phyloP scores from a whole-genome alignment of 2,797 vertebrate species.

The Poecilia velifera region DNA sequence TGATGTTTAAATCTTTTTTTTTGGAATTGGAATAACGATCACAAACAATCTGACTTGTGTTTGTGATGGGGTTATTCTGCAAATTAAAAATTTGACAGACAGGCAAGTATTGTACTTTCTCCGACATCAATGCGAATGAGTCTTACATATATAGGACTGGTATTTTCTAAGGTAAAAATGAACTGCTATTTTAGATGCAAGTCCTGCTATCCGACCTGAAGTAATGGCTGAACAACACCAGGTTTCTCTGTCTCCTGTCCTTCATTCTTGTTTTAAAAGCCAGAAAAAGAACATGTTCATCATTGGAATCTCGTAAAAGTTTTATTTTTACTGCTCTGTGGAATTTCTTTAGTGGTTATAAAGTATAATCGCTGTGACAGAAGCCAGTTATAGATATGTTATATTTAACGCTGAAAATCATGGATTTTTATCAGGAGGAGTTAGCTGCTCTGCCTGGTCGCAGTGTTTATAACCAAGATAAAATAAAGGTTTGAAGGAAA shows the following conservation, averaged over 20 bases:
- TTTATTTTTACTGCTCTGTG: not conserved
- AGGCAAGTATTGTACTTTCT: not conserved
- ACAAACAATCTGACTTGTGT: not conserved
- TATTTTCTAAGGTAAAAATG: not conserved
- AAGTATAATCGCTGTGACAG: not conserved
- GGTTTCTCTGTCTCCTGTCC: not conserved
- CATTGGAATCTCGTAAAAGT: not conserved
- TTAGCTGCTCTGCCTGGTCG: not conserved
- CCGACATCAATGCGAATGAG: conserved; percentile 5
- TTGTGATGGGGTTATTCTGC: conserved; percentile 12
- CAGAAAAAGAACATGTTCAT: not conserved
- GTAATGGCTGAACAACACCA: not conserved
- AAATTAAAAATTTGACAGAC: conserved; percentile 30
- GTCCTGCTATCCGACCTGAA: not conserved
- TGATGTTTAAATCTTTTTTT: conserved; percentile 32
- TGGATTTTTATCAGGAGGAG: not conserved
- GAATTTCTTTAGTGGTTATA: not conserved
- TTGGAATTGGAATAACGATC: conserved; percentile 9
- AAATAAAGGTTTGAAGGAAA: not conserved
- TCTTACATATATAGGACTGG: conserved; percentile 2
- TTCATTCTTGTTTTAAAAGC: not conserved
- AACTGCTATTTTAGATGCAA: conserved; percentile 7
- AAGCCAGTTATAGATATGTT: not conserved
- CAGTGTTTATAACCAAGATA: not conserved
- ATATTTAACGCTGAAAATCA: not conserved